phyloP scores from a whole-genome alignment of 1,140 invertebrate species.

The Cheumatopsyche charites region DNA sequence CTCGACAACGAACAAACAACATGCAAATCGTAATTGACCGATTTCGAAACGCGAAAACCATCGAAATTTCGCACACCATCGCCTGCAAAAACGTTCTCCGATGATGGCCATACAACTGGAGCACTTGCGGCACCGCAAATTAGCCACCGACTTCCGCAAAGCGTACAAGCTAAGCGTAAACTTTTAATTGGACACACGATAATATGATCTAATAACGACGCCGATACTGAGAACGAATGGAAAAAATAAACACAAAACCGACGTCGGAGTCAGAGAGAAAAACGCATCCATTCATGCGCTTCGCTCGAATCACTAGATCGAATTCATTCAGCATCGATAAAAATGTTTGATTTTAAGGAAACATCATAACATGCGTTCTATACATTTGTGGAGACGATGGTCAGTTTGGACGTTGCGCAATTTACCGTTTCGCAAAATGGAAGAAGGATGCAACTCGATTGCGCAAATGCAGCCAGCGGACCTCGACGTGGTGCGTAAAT shows the following conservation, averaged over 20 bases:
- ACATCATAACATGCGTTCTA: neutral
- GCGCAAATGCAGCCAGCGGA: neutral
- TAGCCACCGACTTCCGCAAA: slow-evolving; percentile 9
- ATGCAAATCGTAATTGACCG: no score
- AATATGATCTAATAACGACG: slow-evolving; percentile 13
- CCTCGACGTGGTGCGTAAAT: slow-evolving; percentile 13
- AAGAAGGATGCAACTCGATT: slow-evolving; percentile 12
- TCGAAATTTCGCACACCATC: slow-evolving; percentile 5
- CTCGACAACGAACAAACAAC: no score
- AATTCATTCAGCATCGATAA: no score
- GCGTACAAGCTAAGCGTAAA: slow-evolving; percentile 6
- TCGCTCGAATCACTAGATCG: no score
- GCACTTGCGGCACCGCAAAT: slow-evolving; percentile 20
- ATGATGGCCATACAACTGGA: slow-evolving; percentile 8
- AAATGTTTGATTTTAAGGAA: no score
- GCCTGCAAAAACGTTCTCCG: slow-evolving; percentile 4
- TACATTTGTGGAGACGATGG: neutral
- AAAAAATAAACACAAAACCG: neutral
- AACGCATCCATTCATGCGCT: no score
- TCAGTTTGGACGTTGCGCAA: neutral
- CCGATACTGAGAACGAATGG: slow-evolving; percentile 1
- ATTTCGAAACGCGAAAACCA: no score
- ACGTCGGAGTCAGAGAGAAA: neutral
- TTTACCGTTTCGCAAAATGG: neutral
- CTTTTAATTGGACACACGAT: slow-evolving; percentile 14